Conservation (phyloP, 1,140 invertebrate genomes). For the Dendrolimus punctatus region DNA sequence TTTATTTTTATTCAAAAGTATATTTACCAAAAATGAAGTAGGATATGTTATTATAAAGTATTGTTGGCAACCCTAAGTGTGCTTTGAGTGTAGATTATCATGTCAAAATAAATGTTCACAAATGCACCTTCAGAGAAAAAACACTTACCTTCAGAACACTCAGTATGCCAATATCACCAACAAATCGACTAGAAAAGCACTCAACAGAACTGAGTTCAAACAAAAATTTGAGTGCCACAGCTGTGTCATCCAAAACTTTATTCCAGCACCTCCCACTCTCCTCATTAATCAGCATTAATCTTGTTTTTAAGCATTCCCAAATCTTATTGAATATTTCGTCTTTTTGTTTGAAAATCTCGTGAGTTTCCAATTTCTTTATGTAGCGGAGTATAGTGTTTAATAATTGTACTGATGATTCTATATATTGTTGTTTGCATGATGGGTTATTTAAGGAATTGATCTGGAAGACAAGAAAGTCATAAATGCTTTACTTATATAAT, state of each 20-base stretch:
- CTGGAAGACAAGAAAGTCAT: constrained; percentile 28
- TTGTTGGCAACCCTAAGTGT: no score
- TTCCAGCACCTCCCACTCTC: constrained; percentile 8
- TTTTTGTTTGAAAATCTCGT: constrained; percentile 43
- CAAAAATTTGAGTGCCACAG: constrained; percentile 41
- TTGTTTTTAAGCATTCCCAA: constrained; percentile 39
- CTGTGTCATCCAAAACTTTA: constrained; percentile 31
- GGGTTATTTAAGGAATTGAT: constrained; percentile 35
- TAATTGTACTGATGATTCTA: constrained; percentile 42
- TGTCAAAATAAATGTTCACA: no score
- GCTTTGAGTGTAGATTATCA: no score
- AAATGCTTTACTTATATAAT: no score
- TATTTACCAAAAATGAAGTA: no score
- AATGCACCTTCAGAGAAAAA: neutral
- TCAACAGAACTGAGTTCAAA: constrained; percentile 45
- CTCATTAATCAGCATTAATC: constrained; percentile 24
- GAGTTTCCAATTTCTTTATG: constrained; percentile 47
- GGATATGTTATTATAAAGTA: no score
- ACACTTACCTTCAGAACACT: constrained; percentile 40
- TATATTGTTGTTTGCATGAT: constrained; percentile 32
- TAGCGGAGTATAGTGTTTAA: constrained; percentile 41
- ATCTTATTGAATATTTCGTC: constrained; percentile 43
- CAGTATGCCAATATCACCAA: constrained; percentile 38
- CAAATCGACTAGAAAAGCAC: constrained; percentile 35
- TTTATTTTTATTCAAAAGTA: constrained; percentile 4